Base-by-base conservation (phyloP, 2,113 vertebrate genomes). In the Recurvirostra avosetta region DNA sequence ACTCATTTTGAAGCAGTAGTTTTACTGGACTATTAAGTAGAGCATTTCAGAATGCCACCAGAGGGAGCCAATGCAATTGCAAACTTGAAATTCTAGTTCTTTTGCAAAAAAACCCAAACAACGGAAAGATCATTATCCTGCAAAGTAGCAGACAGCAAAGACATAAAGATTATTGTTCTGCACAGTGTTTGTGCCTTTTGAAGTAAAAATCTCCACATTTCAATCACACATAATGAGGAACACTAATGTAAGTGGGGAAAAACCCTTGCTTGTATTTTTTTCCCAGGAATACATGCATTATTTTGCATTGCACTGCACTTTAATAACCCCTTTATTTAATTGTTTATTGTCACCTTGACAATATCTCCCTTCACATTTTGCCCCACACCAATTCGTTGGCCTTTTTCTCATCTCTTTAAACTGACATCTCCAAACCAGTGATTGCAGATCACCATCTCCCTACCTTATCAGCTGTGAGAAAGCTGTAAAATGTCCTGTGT, bases 31-130 rank as follows among this genome's bases (percentile, higher is more conserved):
- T 30, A 19, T 12, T 1, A 59, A 68, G 58, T 0, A 50, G n/a
- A 93, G 4, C 26, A 23, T 29, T 23, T 70, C 59, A 32, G 63
- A 78, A n/a, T 36, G 86, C 91, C 96, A 95, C 95, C 61, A 97
- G 96, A 96, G 96, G 97, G 96, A 96, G 93, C 96, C 20, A 70
- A 50, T 40, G 86, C 50, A 68, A 91, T 52, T 41, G 16, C 38
- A 78, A 95, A 84, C 68, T 45, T 17, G 32, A 63, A 56, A 74
- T 8, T 17, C 12, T 6, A 21, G 17, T 15, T 47, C 34, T 58
- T 78, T 50, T 8, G 15, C 1, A 7, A n/a, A 65, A 30, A 14
- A 2, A 0, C 34, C 8, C 5, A 34, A 30, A 56, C 6, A 56
- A 18, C 1, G 0, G 23, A 70, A 92, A 53, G 9, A 49, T 38